Evolutionary conservation across 2,797 vertebrate genomes (phyloP).

Genomic region (Glossophaga mutica): DNA sequence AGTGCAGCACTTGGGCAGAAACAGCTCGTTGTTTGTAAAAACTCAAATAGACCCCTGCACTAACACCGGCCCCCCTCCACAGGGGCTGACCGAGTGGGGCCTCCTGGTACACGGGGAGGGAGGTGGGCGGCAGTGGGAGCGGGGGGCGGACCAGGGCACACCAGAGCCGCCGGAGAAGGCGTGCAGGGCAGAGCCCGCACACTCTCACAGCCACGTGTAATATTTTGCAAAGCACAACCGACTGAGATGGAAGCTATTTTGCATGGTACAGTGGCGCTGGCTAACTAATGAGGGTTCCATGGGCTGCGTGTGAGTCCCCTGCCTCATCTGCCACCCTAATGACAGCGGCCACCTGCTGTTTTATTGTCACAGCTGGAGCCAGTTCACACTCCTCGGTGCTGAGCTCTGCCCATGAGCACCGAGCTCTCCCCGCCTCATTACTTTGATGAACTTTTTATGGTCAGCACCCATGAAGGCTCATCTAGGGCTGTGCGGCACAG

Average conservation of each 20-base stretch:
- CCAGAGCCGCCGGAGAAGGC: slow-evolving; percentile 41
- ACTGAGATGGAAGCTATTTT: slow-evolving; percentile 90
- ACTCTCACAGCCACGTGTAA: slow-evolving; percentile 78
- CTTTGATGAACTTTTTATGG: slow-evolving; percentile 99
- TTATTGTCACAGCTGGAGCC: slow-evolving; percentile 99
- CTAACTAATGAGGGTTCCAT: slow-evolving; percentile 93
- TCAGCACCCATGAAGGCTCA: slow-evolving; percentile 97
- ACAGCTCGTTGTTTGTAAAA: slow-evolving; percentile 40
- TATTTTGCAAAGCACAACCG: slow-evolving; percentile 87
- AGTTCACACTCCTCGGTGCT: slow-evolving; percentile 94
- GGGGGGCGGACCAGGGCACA: background rate
- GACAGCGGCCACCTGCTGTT: slow-evolving; percentile 99
- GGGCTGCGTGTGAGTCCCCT: slow-evolving; percentile 89
- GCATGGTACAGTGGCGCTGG: slow-evolving; percentile 91
- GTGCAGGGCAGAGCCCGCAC: slow-evolving; percentile 75
- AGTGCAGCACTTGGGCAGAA: slow-evolving; percentile 58
- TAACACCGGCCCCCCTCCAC: slow-evolving; percentile 54
- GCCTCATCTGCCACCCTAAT: slow-evolving; percentile 97
- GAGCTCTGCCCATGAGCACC: slow-evolving; percentile 87
- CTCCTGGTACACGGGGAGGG: slow-evolving; percentile 60
- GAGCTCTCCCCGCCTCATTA: slow-evolving; percentile 92
- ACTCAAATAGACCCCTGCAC: slow-evolving; percentile 50
- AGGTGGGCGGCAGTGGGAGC: background rate
- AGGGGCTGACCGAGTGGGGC: slow-evolving; percentile 46
- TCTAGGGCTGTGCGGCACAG: slow-evolving; percentile 86